Percentiles rank a stretch among this genome's conserved stretches.
Conservation (phyloP, 37 sponge, comb jelly and placozoan species). For the Lycopodina hypogea region DNA sequence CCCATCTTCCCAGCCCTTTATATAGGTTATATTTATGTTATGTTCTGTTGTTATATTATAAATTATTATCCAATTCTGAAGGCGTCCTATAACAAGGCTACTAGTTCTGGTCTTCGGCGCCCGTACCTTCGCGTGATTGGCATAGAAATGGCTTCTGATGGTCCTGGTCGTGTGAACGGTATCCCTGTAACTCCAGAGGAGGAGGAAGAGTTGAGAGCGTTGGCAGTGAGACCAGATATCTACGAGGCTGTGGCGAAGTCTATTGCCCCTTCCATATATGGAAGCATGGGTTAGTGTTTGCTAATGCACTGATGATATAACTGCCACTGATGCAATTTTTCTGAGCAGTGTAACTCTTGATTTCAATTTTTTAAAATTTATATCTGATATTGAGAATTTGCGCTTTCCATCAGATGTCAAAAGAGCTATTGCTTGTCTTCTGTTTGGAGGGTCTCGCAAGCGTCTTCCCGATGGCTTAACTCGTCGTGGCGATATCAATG, state of each 20-base stretch:
- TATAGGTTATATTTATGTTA: too few species aligned
- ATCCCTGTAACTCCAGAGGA: slow-evolving; percentile 81
- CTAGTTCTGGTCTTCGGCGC: slow-evolving; percentile 87
- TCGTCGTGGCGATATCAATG: slow-evolving; percentile 96
- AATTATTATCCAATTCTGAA: too few species aligned
- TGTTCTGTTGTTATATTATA: too few species aligned
- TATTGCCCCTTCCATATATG: slow-evolving; percentile 98
- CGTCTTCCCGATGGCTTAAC: slow-evolving; percentile 95
- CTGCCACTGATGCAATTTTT: background rate
- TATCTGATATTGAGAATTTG: background rate
- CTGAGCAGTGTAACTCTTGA: background rate
- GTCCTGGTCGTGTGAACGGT: slow-evolving; percentile 77
- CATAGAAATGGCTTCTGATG: slow-evolving; percentile 82
- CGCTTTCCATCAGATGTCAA: slow-evolving; percentile 78
- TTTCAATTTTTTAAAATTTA: background rate
- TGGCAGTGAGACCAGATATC: slow-evolving; percentile 85
- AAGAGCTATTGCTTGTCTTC: slow-evolving; percentile 93
- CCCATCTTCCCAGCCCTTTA: too few species aligned
- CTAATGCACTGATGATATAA: too few species aligned
- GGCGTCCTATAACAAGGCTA: slow-evolving; percentile 20
- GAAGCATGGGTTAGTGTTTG: slow-evolving; percentile 72
- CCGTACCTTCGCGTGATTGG: slow-evolving; percentile 97
- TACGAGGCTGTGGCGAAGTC: slow-evolving; percentile 71
- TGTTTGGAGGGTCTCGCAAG: slow-evolving; percentile 97
- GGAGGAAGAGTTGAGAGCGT: slow-evolving; percentile 81